These are phyloP conservation scores for Gymnothorax javanicus DNA, from an alignment of 2,797 vertebrate genomes.

Conservation along the genomic window DNA sequence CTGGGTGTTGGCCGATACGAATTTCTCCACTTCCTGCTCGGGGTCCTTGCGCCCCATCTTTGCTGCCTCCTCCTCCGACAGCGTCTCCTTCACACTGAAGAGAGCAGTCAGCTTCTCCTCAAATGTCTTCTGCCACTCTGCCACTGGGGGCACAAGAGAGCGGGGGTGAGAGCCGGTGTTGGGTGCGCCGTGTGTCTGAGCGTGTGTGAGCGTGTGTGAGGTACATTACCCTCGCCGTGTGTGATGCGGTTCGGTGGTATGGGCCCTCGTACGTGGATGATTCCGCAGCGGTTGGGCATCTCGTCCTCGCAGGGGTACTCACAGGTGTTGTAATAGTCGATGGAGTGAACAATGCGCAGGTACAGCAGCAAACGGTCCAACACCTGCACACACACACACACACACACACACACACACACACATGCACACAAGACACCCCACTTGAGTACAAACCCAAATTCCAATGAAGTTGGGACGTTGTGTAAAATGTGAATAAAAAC, in stretches of 20 bases:
- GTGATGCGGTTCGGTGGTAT: conserved; percentile 89
- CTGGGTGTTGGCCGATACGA: conserved; percentile 88
- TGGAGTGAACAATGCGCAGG: conserved; percentile 88
- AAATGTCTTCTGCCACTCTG: conserved; percentile 87
- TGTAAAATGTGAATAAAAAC: too few species aligned
- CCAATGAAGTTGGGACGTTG: too few species aligned
- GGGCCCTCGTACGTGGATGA: conserved; percentile 89
- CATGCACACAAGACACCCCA: too few species aligned
- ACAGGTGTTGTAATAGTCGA: conserved; percentile 92
- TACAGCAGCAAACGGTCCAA: conserved; percentile 88
- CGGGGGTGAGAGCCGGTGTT: too few species aligned
- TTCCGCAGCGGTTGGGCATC: conserved; percentile 94
- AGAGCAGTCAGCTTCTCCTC: conserved; percentile 86
- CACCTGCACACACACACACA: conserved; percentile 68
- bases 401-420: too few species aligned
- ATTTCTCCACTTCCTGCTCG: conserved; percentile 89
- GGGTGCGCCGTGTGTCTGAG: too few species aligned
- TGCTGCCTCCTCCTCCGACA: conserved; percentile 84
- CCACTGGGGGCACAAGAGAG: conserved; percentile 66
- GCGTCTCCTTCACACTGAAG: conserved; percentile 81
- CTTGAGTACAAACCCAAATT: too few species aligned
- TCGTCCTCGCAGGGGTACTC: conserved; percentile 95
- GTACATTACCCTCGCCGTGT: conserved; percentile 78
- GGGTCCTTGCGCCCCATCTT: conserved; percentile 93
- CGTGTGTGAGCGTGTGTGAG: not conserved